A percentile compares a stretch with the other conserved stretches of the same genome.
phyloP scores from a whole-genome alignment of 2,113 vertebrate genomes.

The Malaclemys terrapin region DNA sequence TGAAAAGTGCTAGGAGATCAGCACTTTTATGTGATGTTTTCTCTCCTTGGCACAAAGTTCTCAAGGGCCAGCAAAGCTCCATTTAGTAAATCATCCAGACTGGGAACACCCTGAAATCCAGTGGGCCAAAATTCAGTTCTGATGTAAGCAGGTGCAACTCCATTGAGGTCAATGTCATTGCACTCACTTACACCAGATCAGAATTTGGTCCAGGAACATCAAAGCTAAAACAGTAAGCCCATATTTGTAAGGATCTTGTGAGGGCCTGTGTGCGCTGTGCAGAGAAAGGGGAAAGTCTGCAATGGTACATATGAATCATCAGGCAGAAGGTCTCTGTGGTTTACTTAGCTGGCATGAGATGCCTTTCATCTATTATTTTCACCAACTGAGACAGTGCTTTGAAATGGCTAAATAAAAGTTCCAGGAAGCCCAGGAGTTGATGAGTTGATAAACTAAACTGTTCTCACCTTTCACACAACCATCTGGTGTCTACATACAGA shows the following conservation, averaged over 20 bases:
- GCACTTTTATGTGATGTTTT: neutral
- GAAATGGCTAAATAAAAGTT: neutral
- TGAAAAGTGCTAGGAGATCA: slow-evolving; percentile 25
- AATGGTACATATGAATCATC: neutral
- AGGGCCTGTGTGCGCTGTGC: neutral
- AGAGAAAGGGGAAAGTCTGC: neutral
- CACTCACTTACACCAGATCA: neutral
- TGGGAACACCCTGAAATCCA: slow-evolving; percentile 15
- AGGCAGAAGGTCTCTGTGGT: neutral
- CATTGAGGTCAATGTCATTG: slow-evolving; percentile 34
- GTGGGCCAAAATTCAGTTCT: neutral
- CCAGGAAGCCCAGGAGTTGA: neutral
- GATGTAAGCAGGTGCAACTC: slow-evolving; percentile 1
- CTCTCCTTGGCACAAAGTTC: slow-evolving; percentile 46
- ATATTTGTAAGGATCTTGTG: neutral
- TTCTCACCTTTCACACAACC: neutral
- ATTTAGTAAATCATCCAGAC: slow-evolving; percentile 38
- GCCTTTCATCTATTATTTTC: neutral
- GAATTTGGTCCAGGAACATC: neutral
- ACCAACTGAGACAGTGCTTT: neutral
- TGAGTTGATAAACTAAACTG: neutral
- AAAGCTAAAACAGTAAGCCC: neutral
- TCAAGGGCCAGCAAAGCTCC: slow-evolving; percentile 49
- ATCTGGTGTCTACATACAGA: neutral
- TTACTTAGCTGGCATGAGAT: neutral